Base-by-base conservation (phyloP, 2,888 invertebrate genomes). In the Buathra laborator region DNA sequence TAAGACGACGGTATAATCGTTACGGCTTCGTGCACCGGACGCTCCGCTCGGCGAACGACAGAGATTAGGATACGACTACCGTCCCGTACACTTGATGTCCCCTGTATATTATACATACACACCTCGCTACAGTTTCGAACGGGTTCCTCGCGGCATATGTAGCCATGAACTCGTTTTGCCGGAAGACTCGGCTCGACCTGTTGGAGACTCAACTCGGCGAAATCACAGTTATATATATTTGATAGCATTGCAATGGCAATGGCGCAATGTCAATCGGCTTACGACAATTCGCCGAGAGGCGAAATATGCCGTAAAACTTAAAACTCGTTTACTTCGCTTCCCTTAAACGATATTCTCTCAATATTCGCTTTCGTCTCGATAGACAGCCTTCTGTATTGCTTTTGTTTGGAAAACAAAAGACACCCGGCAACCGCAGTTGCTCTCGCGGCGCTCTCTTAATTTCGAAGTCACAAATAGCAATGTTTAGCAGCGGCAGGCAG, bases 401-500 rank as follows among this genome's bases (percentile, higher is more conserved):
- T 37, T 37, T 37, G 19, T 53, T 53, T 9, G 16, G 19, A 19
- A 51, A 51, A 51, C n/a, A 51, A 53, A 53, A 56, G 24, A 53
- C n/a, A 53, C 56, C 24, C 72, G 59, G 76, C 59, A 53, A 14
- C 46, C 75, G 19, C 62, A 66, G 70, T 37, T 59, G 51, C 37
- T 37, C 37, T 37, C 37, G 37, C 37, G 6, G 37, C 37, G 37
- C 37, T 37, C 84, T 83, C 84, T 83, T 83, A 83, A 85, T 84
- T 84, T 84, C 79, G 81, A 43, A 81, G 83, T 78, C 77, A 72
- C 82, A 88, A 90, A 89, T 89, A 86, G 87, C 88, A 89, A 89
- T 89, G 87, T 88, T 90, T 88, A 87, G 80, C 76, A 70, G 51
- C 53, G 62, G 37, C 81, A 37, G 46, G 46, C 19, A 44, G 71